Evolutionary conservation across 2,797 vertebrate genomes (phyloP).

Genomic region (Hydrolagus colliei): DNA sequence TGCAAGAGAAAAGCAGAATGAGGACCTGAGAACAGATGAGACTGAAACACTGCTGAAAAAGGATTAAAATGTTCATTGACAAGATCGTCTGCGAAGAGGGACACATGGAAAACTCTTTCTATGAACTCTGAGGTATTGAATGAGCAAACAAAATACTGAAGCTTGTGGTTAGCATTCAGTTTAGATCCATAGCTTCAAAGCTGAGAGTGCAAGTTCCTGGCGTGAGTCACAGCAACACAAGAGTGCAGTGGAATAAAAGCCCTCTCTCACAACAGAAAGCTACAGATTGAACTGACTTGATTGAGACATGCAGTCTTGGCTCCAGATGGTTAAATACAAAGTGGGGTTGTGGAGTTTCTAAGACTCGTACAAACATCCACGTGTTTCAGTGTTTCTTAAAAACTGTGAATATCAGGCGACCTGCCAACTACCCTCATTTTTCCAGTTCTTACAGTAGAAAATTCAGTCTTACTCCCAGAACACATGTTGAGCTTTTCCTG

Average conservation of each 20-base stretch:
- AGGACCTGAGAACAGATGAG: neutral
- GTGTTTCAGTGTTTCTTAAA: too few relatives aligned
- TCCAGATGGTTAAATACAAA: neutral
- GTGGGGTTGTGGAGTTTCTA: neutral
- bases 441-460: neutral
- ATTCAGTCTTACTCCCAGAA: neutral
- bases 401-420: neutral
- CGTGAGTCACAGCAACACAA: neutral
- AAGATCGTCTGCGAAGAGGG: neutral
- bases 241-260: neutral
- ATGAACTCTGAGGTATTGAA: neutral
- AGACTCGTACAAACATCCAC: neutral
- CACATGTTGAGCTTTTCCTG: neutral
- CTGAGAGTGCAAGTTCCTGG: neutral
- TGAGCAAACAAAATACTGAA: slow-evolving; percentile 5
- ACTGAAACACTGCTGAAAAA: neutral
- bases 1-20: neutral
- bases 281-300: neutral
- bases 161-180: neutral
- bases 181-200: neutral
- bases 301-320: neutral
- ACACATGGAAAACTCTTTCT: neutral
- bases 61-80: neutral
- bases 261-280: too few relatives aligned
- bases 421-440: neutral